Evolutionary conservation across 2,113 vertebrate species (phyloP), one percentile per base, ranked within the genome.

Genomic region (Pelecanoides urinatrix): DNA sequence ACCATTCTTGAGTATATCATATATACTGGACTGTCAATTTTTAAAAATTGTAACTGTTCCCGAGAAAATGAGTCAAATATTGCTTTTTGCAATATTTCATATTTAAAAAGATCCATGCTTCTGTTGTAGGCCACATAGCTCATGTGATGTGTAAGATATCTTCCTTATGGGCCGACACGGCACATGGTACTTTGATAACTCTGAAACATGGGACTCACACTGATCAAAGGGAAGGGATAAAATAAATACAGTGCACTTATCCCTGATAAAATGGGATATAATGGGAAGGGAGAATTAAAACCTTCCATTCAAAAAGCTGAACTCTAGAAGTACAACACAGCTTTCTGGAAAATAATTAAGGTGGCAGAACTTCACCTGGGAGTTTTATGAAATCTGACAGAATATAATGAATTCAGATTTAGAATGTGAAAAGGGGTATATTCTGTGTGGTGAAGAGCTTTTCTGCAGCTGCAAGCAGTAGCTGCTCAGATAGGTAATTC

Each of bases 151-250:
- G 27, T 18, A n/a, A 83, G 44, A 17, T 47, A 42, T 6, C 8
- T 7, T 75, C 45, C n/a, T 86, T 49, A 58, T 1, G 29, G 75
- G 71, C 20, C 0, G 0, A 34, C 5, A 32, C 1, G 1, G 9
- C 14, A n/a, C 17, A 4, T 13, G 49, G 29, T 45, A 50, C 16
- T 79, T 72, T 4, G 10, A 16, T 32, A 19, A 86, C 27, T 61
- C 56, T 63, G 38, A 89, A 91, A 68, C 17, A 11, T 20, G 36
- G 11, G 22, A 76, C 23, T 61, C 27, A 36, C 23, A 30, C 4
- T 34, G 30, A 74, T 44, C 26, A 56, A 84, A 94, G 11, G 16
- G 44, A 77, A 63, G 6, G 13, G 9, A 49, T 59, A 40, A 86
- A 52, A 78, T n/a, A 75, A 66, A 53, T 50, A 44, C 19, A 59